These are phyloP conservation scores for Galeruca laticollis DNA, from an alignment of 2,888 invertebrate genomes.

Conservation along the genomic window DNA sequence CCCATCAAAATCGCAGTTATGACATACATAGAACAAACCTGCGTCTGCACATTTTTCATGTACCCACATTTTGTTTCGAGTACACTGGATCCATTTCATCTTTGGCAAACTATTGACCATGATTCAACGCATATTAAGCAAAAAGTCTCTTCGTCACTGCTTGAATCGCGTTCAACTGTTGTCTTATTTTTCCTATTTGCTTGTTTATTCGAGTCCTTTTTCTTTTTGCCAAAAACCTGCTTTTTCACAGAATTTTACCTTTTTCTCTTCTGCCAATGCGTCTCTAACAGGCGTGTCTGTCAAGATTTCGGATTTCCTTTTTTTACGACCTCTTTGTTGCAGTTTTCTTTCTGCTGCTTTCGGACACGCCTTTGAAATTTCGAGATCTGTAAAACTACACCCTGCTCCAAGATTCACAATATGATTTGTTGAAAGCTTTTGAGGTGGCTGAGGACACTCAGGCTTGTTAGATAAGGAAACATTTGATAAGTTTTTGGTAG, in stretches of 20 bases:
- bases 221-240: neutral
- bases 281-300: neutral
- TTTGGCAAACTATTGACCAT: too few relatives aligned
- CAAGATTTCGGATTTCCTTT: neutral
- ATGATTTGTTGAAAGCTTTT: neutral
- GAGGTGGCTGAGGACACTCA: constrained; percentile 5
- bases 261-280: neutral
- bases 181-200: neutral
- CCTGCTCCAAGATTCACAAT: neutral
- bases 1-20: too few relatives aligned
- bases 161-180: neutral
- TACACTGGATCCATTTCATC: too few relatives aligned
- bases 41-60: too few relatives aligned
- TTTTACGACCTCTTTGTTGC: constrained; percentile 7
- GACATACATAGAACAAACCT: too few relatives aligned
- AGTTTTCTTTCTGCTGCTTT: constrained; percentile 12
- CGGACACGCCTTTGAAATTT: neutral
- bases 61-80: too few relatives aligned
- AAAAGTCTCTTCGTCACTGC: neutral
- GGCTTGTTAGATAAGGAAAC: constrained; percentile 3
- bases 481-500: constrained; percentile 7
- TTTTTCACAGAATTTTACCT: neutral
- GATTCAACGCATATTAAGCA: too few relatives aligned
- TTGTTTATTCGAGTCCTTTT: neutral
- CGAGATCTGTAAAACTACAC: neutral